Evolutionary conservation across 1,140 invertebrate genomes (phyloP), one percentile per base, ranked within the genome.

Genomic region (Dreissena rostriformis): DNA sequence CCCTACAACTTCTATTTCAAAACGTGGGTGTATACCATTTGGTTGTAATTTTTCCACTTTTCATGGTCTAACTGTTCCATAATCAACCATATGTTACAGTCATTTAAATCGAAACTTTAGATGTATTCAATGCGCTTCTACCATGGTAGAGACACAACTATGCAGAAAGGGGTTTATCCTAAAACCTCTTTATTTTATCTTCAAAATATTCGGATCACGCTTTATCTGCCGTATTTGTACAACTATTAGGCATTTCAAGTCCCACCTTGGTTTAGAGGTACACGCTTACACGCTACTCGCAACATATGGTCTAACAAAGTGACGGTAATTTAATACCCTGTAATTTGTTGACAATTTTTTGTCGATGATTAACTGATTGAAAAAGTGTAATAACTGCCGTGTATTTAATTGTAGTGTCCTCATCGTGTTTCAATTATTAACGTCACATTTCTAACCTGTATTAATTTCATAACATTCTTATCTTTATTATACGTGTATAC

Each of bases 271-370:
- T 39, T 51, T 65, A 81, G 53, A 22, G 63, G 63, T 73, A 81
- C 68, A 81, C 70, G 28, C 53, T 72, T 11, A 28, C 26, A 61
- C 29, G 61, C 49, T 17, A 81, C 22, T 29, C 52, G 10, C 49
- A 68, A 24, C 29, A n/a, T 49, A 28, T 49, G 75, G 57, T 77
- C 55, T 61, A 61, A 61, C 57, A 61, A 61, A n/a, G 57, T 61
- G 57, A 61, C n/a, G 61, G 79, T 72, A 81, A 81, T 51, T 22
- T 29, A 24, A 81, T 73, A 81, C 79, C 19, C 53, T 29, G 29
- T 73, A 81, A 81, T 81, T 72, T 81, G 79, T 73, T 81, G 70
- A 73, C 68, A 71, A 49, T 73, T 55, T 72, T 65, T 73, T 81
- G 22, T 61, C 17, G 57, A 24, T 24, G 57, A 61, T 61, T 61